These are phyloP conservation scores for Drosophila demipolita DNA, from an alignment of 2,888 invertebrate genomes.

Conservation along the genomic window DNA sequence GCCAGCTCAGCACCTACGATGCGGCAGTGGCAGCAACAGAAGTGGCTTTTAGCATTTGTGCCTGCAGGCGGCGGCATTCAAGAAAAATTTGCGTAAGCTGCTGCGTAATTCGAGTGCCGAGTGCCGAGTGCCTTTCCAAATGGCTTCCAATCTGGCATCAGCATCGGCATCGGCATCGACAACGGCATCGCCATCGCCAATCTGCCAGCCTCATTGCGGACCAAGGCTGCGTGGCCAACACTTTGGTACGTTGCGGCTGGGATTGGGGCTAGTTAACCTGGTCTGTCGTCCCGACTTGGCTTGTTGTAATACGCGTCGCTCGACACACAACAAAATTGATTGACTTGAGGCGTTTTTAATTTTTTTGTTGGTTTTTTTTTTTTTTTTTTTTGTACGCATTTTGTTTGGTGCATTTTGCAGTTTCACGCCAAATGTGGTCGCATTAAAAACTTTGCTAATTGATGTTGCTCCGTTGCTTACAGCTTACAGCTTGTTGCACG, in stretches of 20 bases:
- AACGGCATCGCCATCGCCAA: constrained; percentile 39
- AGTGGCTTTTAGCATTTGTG: constrained; percentile 22
- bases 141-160: constrained; percentile 67
- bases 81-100: constrained; percentile 71
- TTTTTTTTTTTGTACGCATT: constrained; percentile 64
- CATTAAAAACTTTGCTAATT: constrained; percentile 79
- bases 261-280: constrained; percentile 27
- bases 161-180: constrained; percentile 38
- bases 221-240: constrained; percentile 59
- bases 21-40: constrained; percentile 23
- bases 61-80: constrained; percentile 47
- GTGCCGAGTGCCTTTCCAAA: constrained; percentile 61
- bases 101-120: constrained; percentile 66
- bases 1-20: constrained; percentile 42
- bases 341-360: constrained; percentile 70
- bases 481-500: constrained; percentile 36
- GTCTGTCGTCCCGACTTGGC: constrained; percentile 17
- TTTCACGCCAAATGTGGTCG: constrained; percentile 75
- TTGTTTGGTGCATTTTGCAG: constrained; percentile 49
- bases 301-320: constrained; percentile 49
- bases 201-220: constrained; percentile 26
- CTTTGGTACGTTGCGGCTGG: constrained; percentile 35
- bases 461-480: constrained; percentile 59
- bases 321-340: constrained; percentile 66
- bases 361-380: background rate